phyloP scores from a whole-genome alignment of 2,888 invertebrate genomes.

The Meiosimyza decipiens region DNA sequence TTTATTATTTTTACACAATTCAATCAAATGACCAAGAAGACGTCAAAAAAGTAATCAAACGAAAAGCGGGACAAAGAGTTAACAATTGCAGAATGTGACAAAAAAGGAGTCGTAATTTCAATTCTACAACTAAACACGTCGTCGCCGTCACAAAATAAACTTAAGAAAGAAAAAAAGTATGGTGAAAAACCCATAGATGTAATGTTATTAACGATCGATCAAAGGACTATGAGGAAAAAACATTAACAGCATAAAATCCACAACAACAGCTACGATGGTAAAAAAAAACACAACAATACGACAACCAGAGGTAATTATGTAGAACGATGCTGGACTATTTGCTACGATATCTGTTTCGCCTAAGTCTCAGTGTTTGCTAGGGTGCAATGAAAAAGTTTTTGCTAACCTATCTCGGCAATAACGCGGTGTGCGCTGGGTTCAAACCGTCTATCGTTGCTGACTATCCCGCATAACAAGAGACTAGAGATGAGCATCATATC shows the following conservation, averaged over 20 bases:
- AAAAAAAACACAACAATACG: conserved; percentile 25
- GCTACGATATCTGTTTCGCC: not conserved
- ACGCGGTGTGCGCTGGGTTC: too few relatives aligned
- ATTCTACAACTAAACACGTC: conserved; percentile 1
- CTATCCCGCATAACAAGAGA: too few relatives aligned
- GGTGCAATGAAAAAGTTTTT: too few relatives aligned
- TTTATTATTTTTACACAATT: conserved; percentile 23
- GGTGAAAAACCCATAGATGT: conserved; percentile 8
- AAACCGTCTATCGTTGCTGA: too few relatives aligned
- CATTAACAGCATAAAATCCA: not conserved
- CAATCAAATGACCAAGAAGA: conserved; percentile 23
- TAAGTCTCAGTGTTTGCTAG: not conserved
- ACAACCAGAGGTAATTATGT: conserved; percentile 65
- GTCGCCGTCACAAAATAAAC: not conserved
- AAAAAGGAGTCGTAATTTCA: conserved; percentile 28
- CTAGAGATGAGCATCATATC: too few relatives aligned
- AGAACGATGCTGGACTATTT: conserved; percentile 53
- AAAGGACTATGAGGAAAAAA: conserved; percentile 26
- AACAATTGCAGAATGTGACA: not conserved
- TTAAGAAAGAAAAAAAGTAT: not conserved
- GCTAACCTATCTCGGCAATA: too few relatives aligned
- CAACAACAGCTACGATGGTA: not conserved
- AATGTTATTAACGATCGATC: conserved; percentile 22
- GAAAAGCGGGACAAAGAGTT: not conserved
- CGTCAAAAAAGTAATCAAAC: conserved; percentile 1